Conservation (phyloP, 2,888 invertebrate species). For the Fragum sueziense region DNA sequence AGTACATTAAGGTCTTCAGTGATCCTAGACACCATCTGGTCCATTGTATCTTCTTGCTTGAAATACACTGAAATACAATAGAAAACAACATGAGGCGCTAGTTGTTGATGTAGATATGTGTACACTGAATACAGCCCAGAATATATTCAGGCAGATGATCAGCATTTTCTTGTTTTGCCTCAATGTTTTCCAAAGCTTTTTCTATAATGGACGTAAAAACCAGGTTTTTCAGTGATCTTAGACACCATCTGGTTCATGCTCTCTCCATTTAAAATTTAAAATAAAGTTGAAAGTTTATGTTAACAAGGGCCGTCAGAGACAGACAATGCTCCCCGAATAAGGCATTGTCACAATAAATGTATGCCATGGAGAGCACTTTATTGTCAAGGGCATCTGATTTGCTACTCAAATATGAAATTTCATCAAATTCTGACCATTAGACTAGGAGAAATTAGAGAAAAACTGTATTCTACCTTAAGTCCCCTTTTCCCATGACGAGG, state of each 20-base stretch:
- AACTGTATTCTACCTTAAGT: too few species aligned
- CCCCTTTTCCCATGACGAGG: too few species aligned
- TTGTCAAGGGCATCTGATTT: too few species aligned
- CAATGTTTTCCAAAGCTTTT: not conserved
- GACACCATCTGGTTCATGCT: not conserved
- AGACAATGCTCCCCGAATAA: too few species aligned
- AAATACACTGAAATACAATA: slow-evolving; percentile 34
- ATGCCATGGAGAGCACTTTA: too few species aligned
- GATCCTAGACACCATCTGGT: not conserved
- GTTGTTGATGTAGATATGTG: not conserved
- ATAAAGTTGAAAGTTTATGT: not conserved
- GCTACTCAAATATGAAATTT: too few species aligned
- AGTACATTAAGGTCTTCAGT: not conserved
- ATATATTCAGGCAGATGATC: not conserved
- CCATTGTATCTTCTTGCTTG: slow-evolving; percentile 11
- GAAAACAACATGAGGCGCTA: not conserved
- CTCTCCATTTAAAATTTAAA: not conserved
- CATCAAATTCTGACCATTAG: too few species aligned
- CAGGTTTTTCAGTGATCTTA: not conserved
- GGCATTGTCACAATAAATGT: too few species aligned
- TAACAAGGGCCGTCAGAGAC: too few species aligned
- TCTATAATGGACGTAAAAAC: not conserved
- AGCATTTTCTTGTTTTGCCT: not conserved
- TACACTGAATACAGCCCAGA: not conserved
- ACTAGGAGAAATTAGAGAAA: too few species aligned